Percentiles rank a stretch among this genome's conserved stretches.
phyloP scores from a whole-genome alignment of 2,888 invertebrate species.

The Cantharis flavilabris region DNA sequence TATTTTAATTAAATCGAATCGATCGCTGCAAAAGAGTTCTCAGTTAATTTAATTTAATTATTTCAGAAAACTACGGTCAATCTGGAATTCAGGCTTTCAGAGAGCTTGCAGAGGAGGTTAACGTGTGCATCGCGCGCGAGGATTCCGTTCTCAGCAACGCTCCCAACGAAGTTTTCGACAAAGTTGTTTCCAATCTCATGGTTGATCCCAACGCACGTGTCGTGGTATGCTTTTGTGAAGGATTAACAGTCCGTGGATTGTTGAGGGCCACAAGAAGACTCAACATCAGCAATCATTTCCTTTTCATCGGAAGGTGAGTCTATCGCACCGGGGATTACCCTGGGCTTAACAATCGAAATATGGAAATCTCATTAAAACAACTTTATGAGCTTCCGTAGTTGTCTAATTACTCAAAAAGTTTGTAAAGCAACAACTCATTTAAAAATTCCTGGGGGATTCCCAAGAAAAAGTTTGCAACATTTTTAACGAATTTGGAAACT shows the following conservation, averaged over 20 bases:
- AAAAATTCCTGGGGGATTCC: not conserved
- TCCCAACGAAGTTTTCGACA: conserved; percentile 61
- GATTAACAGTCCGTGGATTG: conserved; percentile 69
- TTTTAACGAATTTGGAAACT: not conserved
- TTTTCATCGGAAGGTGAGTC: conserved; percentile 70
- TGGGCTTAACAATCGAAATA: not conserved
- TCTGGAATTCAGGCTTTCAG: conserved; percentile 77
- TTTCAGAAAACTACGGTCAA: conserved; percentile 76
- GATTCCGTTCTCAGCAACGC: conserved; percentile 67
- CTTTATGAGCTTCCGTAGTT: not conserved
- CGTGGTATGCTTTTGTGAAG: conserved; percentile 81
- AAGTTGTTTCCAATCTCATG: conserved; percentile 60
- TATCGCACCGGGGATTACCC: not conserved
- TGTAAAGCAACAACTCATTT: not conserved
- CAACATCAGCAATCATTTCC: conserved; percentile 62
- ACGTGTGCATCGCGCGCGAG: conserved; percentile 74
- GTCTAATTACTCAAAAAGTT: not conserved
- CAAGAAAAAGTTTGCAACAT: not conserved
- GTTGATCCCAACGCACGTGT: conserved; percentile 63
- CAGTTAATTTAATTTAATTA: conserved; percentile 8
- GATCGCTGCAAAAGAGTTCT: not conserved
- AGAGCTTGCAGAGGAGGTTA: conserved; percentile 66
- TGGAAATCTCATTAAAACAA: not conserved
- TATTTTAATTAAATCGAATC: not conserved
- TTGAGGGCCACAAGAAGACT: conserved; percentile 64